A percentile compares a stretch with the other conserved stretches of the same genome.
Evolutionary conservation across 2,797 vertebrate genomes (phyloP).

Genomic region (Callimico goeldii): DNA sequence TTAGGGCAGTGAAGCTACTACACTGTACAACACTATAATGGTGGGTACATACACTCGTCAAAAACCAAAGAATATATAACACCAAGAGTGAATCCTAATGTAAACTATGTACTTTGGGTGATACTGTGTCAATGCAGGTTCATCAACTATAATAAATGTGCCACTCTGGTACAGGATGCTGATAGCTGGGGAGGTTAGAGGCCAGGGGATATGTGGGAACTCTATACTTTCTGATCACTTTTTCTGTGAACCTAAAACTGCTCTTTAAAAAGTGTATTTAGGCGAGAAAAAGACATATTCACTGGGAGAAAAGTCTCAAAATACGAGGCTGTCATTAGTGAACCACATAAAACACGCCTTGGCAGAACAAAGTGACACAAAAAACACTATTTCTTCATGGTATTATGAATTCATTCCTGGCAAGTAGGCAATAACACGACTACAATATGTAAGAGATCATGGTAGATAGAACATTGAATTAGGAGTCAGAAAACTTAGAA

Average conservation of each 20-base stretch:
- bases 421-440: neutral
- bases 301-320: neutral
- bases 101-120: neutral
- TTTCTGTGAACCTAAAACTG: slow-evolving; percentile 14
- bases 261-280: slow-evolving; percentile 7
- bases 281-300: neutral
- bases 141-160: neutral
- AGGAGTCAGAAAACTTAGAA: neutral
- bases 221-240: neutral
- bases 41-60: neutral
- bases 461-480: neutral
- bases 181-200: no score
- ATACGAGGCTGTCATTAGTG: neutral
- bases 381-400: neutral
- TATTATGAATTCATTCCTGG: neutral
- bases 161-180: neutral
- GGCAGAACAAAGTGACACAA: neutral
- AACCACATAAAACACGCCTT: neutral
- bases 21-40: neutral
- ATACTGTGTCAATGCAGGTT: neutral
- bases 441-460: neutral
- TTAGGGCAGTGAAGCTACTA: neutral
- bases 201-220: neutral
- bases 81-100: neutral
- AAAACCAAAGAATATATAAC: neutral